Evolutionary conservation across 2,113 vertebrate species (phyloP).

Genomic region (Paracanthobrama guichenoti): DNA sequence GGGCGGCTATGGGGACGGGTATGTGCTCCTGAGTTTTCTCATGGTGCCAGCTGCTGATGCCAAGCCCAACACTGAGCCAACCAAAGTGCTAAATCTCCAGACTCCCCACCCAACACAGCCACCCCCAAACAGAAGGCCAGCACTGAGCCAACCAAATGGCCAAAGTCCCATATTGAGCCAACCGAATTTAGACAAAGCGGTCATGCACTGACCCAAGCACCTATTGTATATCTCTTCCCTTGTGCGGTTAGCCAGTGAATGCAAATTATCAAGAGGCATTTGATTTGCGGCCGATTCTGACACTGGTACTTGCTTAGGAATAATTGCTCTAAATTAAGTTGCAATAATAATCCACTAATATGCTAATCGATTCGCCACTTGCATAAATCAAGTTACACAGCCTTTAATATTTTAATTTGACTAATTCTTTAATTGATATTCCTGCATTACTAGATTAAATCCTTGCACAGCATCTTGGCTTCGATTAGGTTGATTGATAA

Average conservation of each 20-base stretch:
- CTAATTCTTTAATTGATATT: constrained; percentile 36
- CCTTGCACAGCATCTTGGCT: constrained; percentile 20
- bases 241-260: not conserved
- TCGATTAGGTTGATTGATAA: constrained; percentile 45
- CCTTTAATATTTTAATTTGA: constrained; percentile 47
- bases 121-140: not conserved
- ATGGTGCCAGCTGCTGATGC: constrained; percentile 66
- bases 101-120: not conserved
- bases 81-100: constrained; percentile 24
- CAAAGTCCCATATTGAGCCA: constrained; percentile 1
- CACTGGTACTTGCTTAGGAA: constrained; percentile 33
- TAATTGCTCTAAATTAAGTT: constrained; percentile 42
- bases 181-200: constrained; percentile 8
- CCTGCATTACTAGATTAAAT: constrained; percentile 32
- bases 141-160: constrained; percentile 25
- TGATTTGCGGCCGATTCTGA: constrained; percentile 29
- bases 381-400: constrained; percentile 43
- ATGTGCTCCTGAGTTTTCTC: constrained; percentile 75
- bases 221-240: not conserved
- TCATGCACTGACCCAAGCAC: not conserved
- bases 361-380: constrained; percentile 40
- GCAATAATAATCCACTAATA: constrained; percentile 26
- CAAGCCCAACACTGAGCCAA: constrained; percentile 38
- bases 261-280: constrained; percentile 13
- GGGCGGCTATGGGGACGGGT: constrained; percentile 77